Evolutionary conservation across 2,113 vertebrate genomes (phyloP).

Genomic region (Saguinus imperator): DNA sequence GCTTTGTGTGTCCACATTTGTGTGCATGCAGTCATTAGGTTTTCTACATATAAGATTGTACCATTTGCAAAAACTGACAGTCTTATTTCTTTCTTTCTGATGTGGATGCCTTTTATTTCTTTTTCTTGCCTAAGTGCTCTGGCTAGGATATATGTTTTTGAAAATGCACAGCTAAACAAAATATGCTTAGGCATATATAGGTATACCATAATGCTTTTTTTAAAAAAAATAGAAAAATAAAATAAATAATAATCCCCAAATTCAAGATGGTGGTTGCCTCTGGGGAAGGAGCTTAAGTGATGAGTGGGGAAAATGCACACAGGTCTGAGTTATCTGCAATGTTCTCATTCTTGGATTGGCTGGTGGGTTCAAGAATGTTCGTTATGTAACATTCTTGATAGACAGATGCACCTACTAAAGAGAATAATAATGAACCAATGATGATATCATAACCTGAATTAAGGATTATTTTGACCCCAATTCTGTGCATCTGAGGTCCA

Average conservation of each 20-base stretch:
- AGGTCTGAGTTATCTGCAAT: accelerated
- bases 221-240: neutral
- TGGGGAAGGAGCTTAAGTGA: neutral
- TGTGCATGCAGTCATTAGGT: neutral
- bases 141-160: neutral
- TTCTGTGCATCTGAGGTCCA: neutral
- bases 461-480: neutral
- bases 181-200: neutral
- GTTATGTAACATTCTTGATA: no score
- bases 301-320: accelerated
- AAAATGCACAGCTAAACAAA: neutral
- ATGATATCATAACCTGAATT: neutral
- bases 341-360: neutral
- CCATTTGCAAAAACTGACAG: neutral
- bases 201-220: neutral
- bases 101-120: neutral
- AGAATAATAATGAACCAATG: no score
- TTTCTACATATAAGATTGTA: neutral
- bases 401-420: accelerated
- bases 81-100: neutral
- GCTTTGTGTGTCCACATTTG: neutral
- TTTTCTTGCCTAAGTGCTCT: neutral
- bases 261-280: neutral
- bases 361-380: neutral
- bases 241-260: neutral